phyloP scores from a whole-genome alignment of 2,888 invertebrate species.

The Polydrusus pterygomalis region DNA sequence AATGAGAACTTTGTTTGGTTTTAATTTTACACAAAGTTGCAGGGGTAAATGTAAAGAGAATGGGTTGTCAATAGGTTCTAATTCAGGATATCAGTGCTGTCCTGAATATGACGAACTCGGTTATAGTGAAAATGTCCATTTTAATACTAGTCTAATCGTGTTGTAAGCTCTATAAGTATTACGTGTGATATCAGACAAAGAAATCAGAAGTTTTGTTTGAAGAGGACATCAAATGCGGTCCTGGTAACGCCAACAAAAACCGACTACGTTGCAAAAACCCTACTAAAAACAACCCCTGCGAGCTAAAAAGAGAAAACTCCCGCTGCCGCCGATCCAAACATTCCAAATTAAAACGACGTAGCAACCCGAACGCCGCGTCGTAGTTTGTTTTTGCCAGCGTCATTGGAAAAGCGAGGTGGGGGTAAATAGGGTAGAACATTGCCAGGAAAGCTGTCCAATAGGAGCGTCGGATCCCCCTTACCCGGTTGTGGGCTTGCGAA shows the following conservation, averaged over 20 bases:
- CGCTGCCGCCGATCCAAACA: conserved; percentile 62
- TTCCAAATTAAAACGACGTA: conserved; percentile 64
- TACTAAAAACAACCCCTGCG: conserved; percentile 61
- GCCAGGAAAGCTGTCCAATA: conserved; percentile 43
- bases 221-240: conserved; percentile 19
- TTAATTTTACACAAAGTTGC: too few relatives aligned
- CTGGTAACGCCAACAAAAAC: conserved; percentile 59
- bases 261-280: conserved; percentile 65
- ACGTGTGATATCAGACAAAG: background rate
- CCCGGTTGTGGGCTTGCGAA: conserved; percentile 30
- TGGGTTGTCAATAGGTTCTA: too few relatives aligned
- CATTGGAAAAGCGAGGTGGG: conserved; percentile 41
- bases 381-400: conserved; percentile 54
- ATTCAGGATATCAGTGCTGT: too few relatives aligned
- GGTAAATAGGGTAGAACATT: conserved; percentile 62
- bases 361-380: conserved; percentile 59
- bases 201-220: conserved; percentile 19
- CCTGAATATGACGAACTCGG: too few relatives aligned
- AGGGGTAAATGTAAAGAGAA: too few relatives aligned
- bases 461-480: conserved; percentile 6
- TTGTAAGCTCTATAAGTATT: background rate
- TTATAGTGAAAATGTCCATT: too few relatives aligned
- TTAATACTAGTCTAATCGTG: background rate
- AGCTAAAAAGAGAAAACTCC: conserved; percentile 64
- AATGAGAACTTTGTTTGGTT: too few relatives aligned